Evolutionary conservation across 35 echinoderm and acorn worm genomes (phyloP).

Genomic region (Lytechinus pictus): DNA sequence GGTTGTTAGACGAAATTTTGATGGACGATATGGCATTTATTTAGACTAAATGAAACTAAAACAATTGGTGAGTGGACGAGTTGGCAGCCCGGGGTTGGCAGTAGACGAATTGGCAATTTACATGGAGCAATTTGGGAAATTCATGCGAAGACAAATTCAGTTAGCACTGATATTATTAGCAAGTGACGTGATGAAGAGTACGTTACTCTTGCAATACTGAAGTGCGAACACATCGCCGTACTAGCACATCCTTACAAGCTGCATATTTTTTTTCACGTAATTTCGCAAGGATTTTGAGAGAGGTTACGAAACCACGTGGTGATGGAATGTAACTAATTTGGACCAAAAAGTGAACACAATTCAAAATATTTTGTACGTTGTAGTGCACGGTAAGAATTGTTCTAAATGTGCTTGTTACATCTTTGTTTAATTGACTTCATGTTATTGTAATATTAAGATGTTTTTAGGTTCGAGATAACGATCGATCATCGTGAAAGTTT

Average conservation of each 20-base stretch:
- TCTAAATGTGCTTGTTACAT: background rate
- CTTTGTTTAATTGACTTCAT: background rate
- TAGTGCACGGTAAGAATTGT: background rate
- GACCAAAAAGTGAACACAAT: constrained; percentile 11
- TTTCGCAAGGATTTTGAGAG: background rate
- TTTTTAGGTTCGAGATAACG: background rate
- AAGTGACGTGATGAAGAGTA: background rate
- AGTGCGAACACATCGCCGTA: background rate
- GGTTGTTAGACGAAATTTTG: too few species aligned
- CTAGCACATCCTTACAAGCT: background rate
- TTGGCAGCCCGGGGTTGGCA: too few species aligned
- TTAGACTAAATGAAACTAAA: too few species aligned
- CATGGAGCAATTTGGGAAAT: too few species aligned
- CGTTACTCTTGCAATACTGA: background rate
- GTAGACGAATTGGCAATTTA: too few species aligned
- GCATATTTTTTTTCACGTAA: background rate
- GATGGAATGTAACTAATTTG: constrained; percentile 27
- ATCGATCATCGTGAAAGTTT: background rate
- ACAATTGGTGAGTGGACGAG: too few species aligned
- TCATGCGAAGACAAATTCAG: background rate
- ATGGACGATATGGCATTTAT: too few species aligned
- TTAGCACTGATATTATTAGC: background rate
- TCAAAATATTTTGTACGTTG: background rate
- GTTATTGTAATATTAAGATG: background rate
- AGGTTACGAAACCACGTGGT: constrained; percentile 27